Conservation (phyloP, 2,113 vertebrate species). For the Bos indicus region DNA sequence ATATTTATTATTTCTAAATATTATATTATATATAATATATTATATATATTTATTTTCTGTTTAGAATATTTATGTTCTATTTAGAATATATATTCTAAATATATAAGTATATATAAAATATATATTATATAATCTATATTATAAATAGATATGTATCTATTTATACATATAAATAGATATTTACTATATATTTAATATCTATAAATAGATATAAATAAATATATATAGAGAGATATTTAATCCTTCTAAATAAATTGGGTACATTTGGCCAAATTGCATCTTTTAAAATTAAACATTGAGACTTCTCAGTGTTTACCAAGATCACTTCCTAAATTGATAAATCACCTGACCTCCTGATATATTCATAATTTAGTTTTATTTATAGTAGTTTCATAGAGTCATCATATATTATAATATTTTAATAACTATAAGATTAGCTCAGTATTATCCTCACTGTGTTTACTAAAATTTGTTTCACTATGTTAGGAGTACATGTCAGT, state of each 20-base stretch:
- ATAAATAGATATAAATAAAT: too few relatives aligned
- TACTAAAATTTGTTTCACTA: not conserved
- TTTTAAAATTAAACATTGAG: constrained; percentile 4
- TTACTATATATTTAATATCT: too few relatives aligned
- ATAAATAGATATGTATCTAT: too few relatives aligned
- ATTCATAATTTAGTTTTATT: not conserved
- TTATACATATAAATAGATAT: too few relatives aligned
- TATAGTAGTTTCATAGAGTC: not conserved
- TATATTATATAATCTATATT: too few relatives aligned
- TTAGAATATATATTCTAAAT: too few relatives aligned
- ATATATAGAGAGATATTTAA: not conserved
- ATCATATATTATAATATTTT: not conserved
- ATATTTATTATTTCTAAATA: too few relatives aligned
- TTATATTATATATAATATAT: too few relatives aligned
- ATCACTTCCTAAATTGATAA: not conserved
- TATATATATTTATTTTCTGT: too few relatives aligned
- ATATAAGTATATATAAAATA: too few relatives aligned
- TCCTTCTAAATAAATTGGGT: not conserved
- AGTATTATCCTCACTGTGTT: not conserved
- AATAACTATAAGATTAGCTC: not conserved
- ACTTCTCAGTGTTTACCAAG: not conserved
- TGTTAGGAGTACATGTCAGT: not conserved
- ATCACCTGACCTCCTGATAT: not conserved
- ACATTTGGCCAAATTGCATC: not conserved
- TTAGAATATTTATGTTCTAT: too few relatives aligned